Base-by-base conservation (phyloP, 2,797 vertebrate genomes). In the Sciurus vulgaris region DNA sequence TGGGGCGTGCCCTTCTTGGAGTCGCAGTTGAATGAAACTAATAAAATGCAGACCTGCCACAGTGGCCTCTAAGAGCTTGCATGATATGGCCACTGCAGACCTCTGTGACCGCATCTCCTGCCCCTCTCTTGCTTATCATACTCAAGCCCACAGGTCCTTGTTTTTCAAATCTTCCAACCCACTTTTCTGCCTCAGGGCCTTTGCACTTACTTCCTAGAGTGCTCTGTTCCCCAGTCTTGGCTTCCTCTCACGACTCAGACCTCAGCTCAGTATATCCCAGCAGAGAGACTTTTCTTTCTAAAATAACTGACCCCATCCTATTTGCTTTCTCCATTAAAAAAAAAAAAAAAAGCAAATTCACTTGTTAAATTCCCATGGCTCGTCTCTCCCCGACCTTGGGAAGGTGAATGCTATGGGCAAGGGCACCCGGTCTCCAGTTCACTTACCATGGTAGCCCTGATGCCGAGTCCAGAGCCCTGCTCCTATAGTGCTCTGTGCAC, bases 71-170 rank as follows among this genome's bases (percentile, higher is more conserved):
- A 15, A 41, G 38, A n/a, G 54, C 76, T 61, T 11, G 24, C 6
- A 2, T 17, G 47, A 9, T 6, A 22, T 18, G 54, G 24, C 3
- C 9, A 7, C 47, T 77, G 44, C 26, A 12, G 18, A 20, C n/a
- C 38, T 72, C 73, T 28, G 6, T 5, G 9, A 11, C 65, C 47
- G 2, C 0, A 0, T 12, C 41, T 54, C 30, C 12, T 22, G 0
- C 10, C 22, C 59, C 3, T 11, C 0, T 11, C 28, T 26, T 0
- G 26, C 26, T 59, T 26, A 1, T 28, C 3, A 4, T 30, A 17
- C 56, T 56, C 78, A n/a, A 17, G 35, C 54, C 69, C 4, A 3
- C 1, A 28, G 72, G 7, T 0, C 20, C 33, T 59, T 94, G 28
- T 3, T 77, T 49, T 28, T 74, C 22, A 33, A 77, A 72, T 33